Base-by-base conservation (phyloP, 2,888 invertebrate species). In the Rhaphigaster nebulosa region DNA sequence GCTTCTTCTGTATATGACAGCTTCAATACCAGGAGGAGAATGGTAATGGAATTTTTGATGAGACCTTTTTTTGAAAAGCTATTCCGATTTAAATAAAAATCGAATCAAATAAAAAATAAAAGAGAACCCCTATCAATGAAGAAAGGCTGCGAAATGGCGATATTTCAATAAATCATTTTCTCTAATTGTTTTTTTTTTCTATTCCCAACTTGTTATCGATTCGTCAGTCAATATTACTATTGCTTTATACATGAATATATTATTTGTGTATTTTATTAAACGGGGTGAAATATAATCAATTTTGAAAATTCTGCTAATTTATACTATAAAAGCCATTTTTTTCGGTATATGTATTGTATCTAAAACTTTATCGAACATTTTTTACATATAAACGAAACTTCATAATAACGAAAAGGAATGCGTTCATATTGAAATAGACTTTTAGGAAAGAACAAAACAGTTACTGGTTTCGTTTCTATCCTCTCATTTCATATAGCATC, bases 101-200 rank as follows among this genome's bases (percentile, higher is more conserved):
- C 80, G 80, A 80, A 80, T 80, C 80, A 41, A 80, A 80, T 80
- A 20, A 41, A n/a, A n/a, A n/a, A n/a, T n/a, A n/a, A n/a, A n/a
- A 38, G 38, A 13, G 80, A 26, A 23, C 80, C 41, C 41, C 41
- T 80, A 38, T 80, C 41, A 80, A 80, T 80, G 80, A 41, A 20
- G 80, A 26, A 65, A 29, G 13, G 29, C 65, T 18, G 65, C 13
- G 4, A 65, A 65, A 0, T 13, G 65, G 15, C 15, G 65, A 29
- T 65, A 29, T 65, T 65, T 29, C 29, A 65, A 65, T 29, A 65
- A 65, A 65, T 65, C 29, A 65, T 65, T 29, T 29, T 29, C 15
- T 29, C 29, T 29, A 29, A 29, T 29, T 29, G 29, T 29, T 65
- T 65, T 65, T 60, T 60, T 2, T 60, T 54, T n/a, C 26, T 5